Conservation (phyloP, 2,797 vertebrate genomes). For the Avahi laniger region DNA sequence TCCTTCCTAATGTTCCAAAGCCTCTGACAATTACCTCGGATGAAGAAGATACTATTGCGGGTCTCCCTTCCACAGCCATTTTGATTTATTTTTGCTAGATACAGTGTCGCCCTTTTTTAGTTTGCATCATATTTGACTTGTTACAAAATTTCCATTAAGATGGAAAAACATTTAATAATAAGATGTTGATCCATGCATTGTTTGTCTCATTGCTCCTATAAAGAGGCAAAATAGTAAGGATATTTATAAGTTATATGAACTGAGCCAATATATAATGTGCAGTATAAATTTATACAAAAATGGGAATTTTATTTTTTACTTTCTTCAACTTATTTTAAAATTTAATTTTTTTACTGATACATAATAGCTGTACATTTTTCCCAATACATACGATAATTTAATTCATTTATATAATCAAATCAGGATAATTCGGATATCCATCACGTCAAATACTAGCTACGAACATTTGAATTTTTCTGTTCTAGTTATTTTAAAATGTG, state of each 20-base stretch:
- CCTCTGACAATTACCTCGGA: neutral
- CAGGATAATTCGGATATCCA: neutral
- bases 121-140: neutral
- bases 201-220: neutral
- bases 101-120: neutral
- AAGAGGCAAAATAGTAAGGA: constrained; percentile 23
- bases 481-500: neutral
- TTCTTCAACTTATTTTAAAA: neutral
- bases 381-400: neutral
- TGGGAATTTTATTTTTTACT: neutral
- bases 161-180: constrained; percentile 11
- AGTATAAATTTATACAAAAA: neutral
- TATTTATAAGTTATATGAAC: neutral
- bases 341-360: neutral
- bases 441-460: neutral
- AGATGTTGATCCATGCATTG: neutral
- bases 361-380: neutral
- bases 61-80: neutral
- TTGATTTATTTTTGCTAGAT: neutral
- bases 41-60: neutral
- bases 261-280: neutral
- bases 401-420: neutral
- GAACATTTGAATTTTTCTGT: neutral
- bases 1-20: neutral
- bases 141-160: constrained; percentile 27